Evolutionary conservation across 2,113 vertebrate genomes (phyloP).

Genomic region (Pan paniscus): DNA sequence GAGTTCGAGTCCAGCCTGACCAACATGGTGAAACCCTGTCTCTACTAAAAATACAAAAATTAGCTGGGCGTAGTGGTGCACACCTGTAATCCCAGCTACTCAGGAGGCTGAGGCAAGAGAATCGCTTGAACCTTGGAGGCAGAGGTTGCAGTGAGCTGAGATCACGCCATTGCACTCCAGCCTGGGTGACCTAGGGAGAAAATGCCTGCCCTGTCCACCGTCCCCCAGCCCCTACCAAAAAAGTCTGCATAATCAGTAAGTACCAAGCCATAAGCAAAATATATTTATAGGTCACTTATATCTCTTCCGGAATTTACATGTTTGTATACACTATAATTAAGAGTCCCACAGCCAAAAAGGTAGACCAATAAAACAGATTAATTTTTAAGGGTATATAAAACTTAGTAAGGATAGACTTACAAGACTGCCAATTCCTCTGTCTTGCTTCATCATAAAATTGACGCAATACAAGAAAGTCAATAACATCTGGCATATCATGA

Average conservation of each 20-base stretch:
- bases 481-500: slow-evolving; percentile 99
- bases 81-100: no score
- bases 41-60: no score
- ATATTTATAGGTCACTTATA: neutral
- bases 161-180: no score
- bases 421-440: slow-evolving; percentile 92
- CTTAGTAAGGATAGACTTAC: slow-evolving; percentile 82
- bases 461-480: slow-evolving; percentile 96
- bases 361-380: neutral
- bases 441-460: slow-evolving; percentile 96
- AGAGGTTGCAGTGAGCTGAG: no score
- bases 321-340: neutral
- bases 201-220: no score
- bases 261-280: neutral
- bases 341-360: neutral
- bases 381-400: neutral
- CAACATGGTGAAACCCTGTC: no score
- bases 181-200: no score
- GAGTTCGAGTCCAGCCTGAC: no score
- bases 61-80: fast-evolving
- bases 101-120: no score
- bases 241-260: neutral
- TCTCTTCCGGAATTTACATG: slow-evolving; percentile 11
- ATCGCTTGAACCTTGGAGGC: no score
- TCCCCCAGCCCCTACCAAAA: neutral